Base-by-base conservation (phyloP, 2,888 invertebrate species). In the Unio pictorum region DNA sequence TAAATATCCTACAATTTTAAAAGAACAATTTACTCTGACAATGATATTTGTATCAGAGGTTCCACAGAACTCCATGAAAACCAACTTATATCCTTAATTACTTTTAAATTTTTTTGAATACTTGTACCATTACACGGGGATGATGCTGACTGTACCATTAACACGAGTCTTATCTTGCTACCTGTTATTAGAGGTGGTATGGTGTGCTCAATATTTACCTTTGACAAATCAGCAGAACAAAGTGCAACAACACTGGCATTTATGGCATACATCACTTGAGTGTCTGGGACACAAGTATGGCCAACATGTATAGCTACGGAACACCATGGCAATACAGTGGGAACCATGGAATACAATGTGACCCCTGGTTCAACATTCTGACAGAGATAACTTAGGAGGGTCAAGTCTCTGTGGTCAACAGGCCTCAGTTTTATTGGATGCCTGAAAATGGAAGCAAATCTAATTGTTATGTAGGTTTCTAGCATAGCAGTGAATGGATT, bases 201-300 rank as follows among this genome's bases (percentile, higher is more conserved):
- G 11, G 45, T 45, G 23, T 18, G n/a, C 20, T 4, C 15, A 58
- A 30, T 28, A 61, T 67, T 59, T 69, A 84, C 84, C 80, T 77
- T 58, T 55, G 78, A 68, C 4, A 81, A 63, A 64, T 84, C 81
- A 11, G 83, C 79, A n/a, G 73, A 68, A 80, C 87, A 87, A 57
- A 88, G 72, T 7, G 83, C 88, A 30, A 88, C 86, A 7, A 88
- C 70, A 54, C 80, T 81, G 20, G 83, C 85, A 80, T 87, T 86
- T n/a, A 88, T 74, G 11, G 84, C 80, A 68, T 81, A 77, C 74
- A 87, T 74, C 8, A 86, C 68, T 68, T 87, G 84, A n/a, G 74
- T 70, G 18, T 64, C 69, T 23, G 80, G 73, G 1, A 84, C 78
- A 15, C 68, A 66, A 26, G 71, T 65, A 67, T 82, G 79, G 68